Base-by-base conservation (phyloP, 2,797 vertebrate genomes). In the Phoebastria nigripes region DNA sequence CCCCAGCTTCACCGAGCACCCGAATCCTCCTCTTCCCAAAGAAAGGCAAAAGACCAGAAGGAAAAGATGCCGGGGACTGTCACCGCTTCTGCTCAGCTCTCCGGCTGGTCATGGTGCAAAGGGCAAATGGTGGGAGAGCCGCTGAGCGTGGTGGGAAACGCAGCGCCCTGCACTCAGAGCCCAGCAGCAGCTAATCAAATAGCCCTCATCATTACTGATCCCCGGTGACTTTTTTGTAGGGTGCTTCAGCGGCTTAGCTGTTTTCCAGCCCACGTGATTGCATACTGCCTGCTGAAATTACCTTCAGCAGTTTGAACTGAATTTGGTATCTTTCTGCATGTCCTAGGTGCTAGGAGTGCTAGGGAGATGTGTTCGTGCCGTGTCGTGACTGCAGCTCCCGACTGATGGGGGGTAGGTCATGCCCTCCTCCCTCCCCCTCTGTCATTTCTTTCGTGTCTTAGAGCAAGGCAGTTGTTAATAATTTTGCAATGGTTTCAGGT, bases 291-390 rank as follows among this genome's bases (percentile, higher is more conserved):
- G 39, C 49, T 93, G 83, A 77, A 87, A 73, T 82, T n/a, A 47
- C 8, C 47, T 79, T 59, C 63, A n/a, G 8, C 19, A 37, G 7
- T 63, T 37, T 82, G 59, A 90, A 42, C 42, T 0, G 1, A 35
- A 78, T 66, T 73, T 72, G 37, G 11, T 44, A 4, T 51, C 28
- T 39, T 69, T 80, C 59, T 77, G 44, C 41, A 8, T 11, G 18
- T 80, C 33, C 31, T 35, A 9, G 26, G 29, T 47, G 25, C 55
- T 54, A 33, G 49, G 54, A 42, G 18, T 31, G 25, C 29, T 33
- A 8, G 24, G 55, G 37, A 72, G 26, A 37, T 2, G 3, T 29
- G 52, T 31, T 52, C 0, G 0, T 37, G 55, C 22, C 17, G 0
- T 2, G 6, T 15, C 0, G 1, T 4, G 3, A 25, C 69, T 54